phyloP scores from a whole-genome alignment of 2,113 vertebrate species.

The Gadus macrocephalus region DNA sequence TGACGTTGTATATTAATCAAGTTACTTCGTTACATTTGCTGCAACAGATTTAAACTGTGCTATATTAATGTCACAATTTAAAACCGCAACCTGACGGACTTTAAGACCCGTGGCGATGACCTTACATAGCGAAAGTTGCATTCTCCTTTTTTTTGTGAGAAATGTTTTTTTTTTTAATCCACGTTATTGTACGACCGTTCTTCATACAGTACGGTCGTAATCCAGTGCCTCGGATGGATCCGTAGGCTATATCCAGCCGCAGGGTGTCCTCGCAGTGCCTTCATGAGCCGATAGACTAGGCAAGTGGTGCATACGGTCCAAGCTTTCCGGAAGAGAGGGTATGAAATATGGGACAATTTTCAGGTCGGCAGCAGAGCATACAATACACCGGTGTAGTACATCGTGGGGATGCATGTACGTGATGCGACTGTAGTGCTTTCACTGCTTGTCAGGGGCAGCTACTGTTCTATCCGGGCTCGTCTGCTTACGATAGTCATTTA shows the following conservation, averaged over 20 bases:
- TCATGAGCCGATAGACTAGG: too few species aligned
- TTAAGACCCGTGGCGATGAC: conserved; percentile 56
- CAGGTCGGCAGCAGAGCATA: conserved; percentile 34
- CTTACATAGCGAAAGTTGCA: conserved; percentile 51
- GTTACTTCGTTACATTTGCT: too few species aligned
- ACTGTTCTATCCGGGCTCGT: not conserved
- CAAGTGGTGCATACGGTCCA: not conserved
- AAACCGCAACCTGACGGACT: conserved; percentile 40
- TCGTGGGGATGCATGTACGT: not conserved
- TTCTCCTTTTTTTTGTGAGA: conserved; percentile 39
- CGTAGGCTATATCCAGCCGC: conserved; percentile 26
- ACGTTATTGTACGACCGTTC: too few species aligned
- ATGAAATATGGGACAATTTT: conserved; percentile 52
- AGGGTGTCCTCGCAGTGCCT: conserved; percentile 25
- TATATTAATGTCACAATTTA: not conserved
- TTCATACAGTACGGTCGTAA: conserved; percentile 9
- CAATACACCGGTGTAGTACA: conserved; percentile 2
- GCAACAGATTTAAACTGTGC: too few species aligned
- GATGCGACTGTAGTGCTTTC: not conserved
- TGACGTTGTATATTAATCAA: too few species aligned
- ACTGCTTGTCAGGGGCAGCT: not conserved
- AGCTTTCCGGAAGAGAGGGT: conserved; percentile 55
- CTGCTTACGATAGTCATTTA: not conserved
- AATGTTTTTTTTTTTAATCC: too few species aligned
- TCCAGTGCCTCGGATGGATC: conserved; percentile 25